Percentiles rank a stretch among this genome's conserved stretches.
phyloP scores from a whole-genome alignment of 2,113 vertebrate genomes.

The Panurus biarmicus region DNA sequence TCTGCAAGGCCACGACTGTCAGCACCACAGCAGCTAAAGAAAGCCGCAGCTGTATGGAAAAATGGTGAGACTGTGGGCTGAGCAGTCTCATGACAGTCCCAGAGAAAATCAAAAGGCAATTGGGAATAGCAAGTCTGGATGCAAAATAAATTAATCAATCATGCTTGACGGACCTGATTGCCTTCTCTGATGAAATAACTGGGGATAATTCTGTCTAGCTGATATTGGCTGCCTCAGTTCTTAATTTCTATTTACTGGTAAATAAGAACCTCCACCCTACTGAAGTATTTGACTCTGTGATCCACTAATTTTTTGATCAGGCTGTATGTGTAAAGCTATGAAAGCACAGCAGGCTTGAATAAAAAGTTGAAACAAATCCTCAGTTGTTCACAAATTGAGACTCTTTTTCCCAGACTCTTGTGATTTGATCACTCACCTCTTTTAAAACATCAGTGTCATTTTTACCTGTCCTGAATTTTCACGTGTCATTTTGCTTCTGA shows the following conservation, averaged over 20 bases:
- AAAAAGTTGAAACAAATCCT: background rate
- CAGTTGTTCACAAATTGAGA: background rate
- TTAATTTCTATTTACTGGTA: background rate
- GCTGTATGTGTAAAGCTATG: background rate
- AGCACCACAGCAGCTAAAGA: accelerated
- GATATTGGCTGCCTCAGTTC: background rate
- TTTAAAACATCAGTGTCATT: background rate
- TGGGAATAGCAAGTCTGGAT: background rate
- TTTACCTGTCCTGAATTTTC: background rate
- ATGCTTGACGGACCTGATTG: background rate
- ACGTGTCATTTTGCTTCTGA: background rate
- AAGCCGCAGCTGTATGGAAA: background rate
- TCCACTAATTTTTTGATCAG: background rate
- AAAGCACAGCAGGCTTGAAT: background rate
- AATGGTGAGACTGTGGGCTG: background rate
- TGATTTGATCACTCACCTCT: background rate
- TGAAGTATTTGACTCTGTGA: background rate
- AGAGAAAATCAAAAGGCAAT: background rate
- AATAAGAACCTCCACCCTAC: background rate
- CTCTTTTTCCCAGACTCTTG: background rate
- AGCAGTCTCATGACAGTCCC: background rate
- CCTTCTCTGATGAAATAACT: background rate
- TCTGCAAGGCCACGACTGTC: background rate
- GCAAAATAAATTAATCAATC: background rate
- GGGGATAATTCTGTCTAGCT: background rate